These are phyloP conservation scores for Phasianus colchicus DNA, from an alignment of 2,113 vertebrate species.

Conservation along the genomic window DNA sequence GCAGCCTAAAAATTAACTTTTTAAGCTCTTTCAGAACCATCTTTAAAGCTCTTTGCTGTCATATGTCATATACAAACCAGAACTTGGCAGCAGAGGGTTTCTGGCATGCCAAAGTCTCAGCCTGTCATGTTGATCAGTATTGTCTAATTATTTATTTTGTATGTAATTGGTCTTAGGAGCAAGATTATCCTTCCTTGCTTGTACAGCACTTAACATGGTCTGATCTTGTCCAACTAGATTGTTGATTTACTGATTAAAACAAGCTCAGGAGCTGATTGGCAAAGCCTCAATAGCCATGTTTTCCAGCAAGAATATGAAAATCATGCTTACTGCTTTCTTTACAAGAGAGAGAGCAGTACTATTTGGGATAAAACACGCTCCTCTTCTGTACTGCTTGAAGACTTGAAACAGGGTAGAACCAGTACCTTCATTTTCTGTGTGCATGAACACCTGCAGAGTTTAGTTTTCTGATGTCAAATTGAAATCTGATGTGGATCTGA, in stretches of 20 bases:
- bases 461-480: not conserved
- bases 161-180: conserved; percentile 7
- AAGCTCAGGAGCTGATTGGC: not conserved
- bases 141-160: conserved; percentile 38
- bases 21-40: conserved; percentile 11
- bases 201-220: not conserved
- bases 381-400: not conserved
- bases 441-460: not conserved
- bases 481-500: not conserved
- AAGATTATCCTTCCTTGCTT: conserved; percentile 42
- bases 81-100: conserved; percentile 38
- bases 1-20: conserved; percentile 1
- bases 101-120: conserved; percentile 39
- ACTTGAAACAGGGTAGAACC: not conserved
- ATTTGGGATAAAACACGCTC: not conserved
- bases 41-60: conserved; percentile 38
- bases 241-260: conserved; percentile 3
- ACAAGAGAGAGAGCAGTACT: not conserved
- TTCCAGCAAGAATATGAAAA: not conserved
- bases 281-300: not conserved
- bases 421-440: not conserved
- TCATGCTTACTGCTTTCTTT: not conserved
- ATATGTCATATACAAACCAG: conserved; percentile 34
- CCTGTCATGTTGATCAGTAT: not conserved
- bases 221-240: not conserved